Conservation (phyloP, 2,888 invertebrate species). For the Lepidochrysops patricia region DNA sequence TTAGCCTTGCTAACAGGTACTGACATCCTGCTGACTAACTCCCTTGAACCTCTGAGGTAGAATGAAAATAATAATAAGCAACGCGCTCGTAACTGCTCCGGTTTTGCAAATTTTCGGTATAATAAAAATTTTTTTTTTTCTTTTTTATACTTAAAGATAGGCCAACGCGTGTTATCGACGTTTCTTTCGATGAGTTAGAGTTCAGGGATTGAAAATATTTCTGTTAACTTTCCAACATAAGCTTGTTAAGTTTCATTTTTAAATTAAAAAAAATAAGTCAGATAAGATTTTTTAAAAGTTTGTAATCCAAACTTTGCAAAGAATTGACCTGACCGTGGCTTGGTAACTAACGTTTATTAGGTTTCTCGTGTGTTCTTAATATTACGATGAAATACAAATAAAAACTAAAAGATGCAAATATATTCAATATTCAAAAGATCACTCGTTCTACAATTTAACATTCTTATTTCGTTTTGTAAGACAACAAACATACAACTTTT, state of each 20-base stretch:
- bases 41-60: slow-evolving; percentile 28
- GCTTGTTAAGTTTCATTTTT: no score
- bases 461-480: not conserved
- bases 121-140: no score
- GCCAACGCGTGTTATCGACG: no score
- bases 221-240: no score
- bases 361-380: not conserved
- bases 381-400: not conserved
- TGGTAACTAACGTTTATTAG: not conserved
- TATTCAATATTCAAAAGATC: slow-evolving; percentile 7
- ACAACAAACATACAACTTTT: not conserved
- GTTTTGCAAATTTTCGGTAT: not conserved
- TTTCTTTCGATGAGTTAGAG: no score
- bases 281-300: no score
- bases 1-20: slow-evolving; percentile 18
- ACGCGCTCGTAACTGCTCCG: not conserved
- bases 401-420: not conserved
- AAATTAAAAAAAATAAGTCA: no score
- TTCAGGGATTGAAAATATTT: no score
- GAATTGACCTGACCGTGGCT: no score
- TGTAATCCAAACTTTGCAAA: no score
- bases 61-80: not conserved
- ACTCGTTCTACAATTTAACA: not conserved
- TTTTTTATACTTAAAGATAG: no score
- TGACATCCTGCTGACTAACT: slow-evolving; percentile 24